Evolutionary conservation across 2,797 vertebrate genomes (phyloP).

Genomic region (Poeciliopsis gracilis): DNA sequence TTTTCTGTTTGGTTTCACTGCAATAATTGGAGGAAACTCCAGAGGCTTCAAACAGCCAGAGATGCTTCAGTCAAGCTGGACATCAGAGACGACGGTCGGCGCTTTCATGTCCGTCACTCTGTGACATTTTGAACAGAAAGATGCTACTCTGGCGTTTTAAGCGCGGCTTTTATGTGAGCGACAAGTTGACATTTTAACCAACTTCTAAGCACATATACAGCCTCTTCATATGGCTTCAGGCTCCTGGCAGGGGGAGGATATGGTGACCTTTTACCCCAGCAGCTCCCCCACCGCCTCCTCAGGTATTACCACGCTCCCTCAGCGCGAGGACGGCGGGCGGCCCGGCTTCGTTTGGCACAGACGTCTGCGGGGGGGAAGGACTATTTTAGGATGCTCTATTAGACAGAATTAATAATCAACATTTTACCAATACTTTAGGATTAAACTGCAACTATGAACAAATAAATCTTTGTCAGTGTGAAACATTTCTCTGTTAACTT

Average conservation of each 20-base stretch:
- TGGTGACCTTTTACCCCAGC: slow-evolving; percentile 70
- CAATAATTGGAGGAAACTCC: neutral
- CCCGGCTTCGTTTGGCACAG: slow-evolving; percentile 38
- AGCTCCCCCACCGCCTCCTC: slow-evolving; percentile 44
- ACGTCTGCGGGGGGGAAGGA: slow-evolving; percentile 7
- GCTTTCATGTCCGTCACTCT: slow-evolving; percentile 25
- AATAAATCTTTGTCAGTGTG: neutral
- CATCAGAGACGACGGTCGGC: slow-evolving; percentile 27
- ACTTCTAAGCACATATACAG: slow-evolving; percentile 29
- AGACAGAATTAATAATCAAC: slow-evolving; percentile 11
- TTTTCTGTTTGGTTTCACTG: neutral
- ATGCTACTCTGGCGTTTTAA: slow-evolving; percentile 13
- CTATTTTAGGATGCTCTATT: slow-evolving; percentile 27
- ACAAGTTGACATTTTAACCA: slow-evolving; percentile 61
- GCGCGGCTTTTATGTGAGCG: slow-evolving; percentile 45
- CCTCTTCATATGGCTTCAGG: slow-evolving; percentile 36
- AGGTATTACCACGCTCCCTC: slow-evolving; percentile 36
- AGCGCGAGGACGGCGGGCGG: slow-evolving; percentile 29
- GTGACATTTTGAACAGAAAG: slow-evolving; percentile 62
- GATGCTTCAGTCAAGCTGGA: neutral
- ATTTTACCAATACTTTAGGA: neutral
- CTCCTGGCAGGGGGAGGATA: slow-evolving; percentile 55
- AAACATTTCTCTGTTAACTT: neutral
- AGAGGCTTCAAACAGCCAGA: neutral
- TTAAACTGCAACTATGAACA: neutral